phyloP scores from a whole-genome alignment of 2,888 invertebrate genomes.

The Atrina japonica region DNA sequence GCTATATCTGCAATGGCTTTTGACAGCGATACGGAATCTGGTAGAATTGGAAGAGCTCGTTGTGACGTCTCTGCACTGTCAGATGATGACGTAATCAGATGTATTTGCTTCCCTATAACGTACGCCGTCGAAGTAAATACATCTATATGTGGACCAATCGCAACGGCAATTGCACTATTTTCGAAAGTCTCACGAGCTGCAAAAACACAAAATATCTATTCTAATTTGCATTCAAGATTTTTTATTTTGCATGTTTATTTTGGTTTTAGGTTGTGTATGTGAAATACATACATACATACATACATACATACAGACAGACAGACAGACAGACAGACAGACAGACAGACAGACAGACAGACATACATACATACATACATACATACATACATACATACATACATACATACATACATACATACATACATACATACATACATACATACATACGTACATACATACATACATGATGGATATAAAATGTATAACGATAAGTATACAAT shows the following conservation, averaged over 20 bases:
- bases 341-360: too few relatives aligned
- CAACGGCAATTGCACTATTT: slow-evolving; percentile 58
- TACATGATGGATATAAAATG: too few relatives aligned
- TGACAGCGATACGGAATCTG: slow-evolving; percentile 66
- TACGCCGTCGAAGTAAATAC: slow-evolving; percentile 74
- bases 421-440: too few relatives aligned
- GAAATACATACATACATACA: too few relatives aligned
- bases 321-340: too few relatives aligned
- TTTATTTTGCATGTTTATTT: background rate
- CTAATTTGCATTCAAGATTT: too few relatives aligned
- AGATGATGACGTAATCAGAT: slow-evolving; percentile 69
- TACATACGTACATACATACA: too few relatives aligned
- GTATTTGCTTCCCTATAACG: slow-evolving; percentile 68
- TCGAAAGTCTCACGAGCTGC: slow-evolving; percentile 65
- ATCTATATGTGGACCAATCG: slow-evolving; percentile 73
- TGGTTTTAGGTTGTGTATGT: background rate
- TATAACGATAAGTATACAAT: too few relatives aligned
- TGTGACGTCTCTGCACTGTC: slow-evolving; percentile 56
- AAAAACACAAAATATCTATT: slow-evolving; percentile 3
- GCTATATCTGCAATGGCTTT: slow-evolving; percentile 65
- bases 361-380: too few relatives aligned
- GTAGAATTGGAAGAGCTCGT: slow-evolving; percentile 65
- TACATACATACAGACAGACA: too few relatives aligned
- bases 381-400: too few relatives aligned
- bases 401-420: too few relatives aligned